Evolutionary conservation across 1,140 invertebrate species (phyloP).

Genomic region (Lepidurus arcticus): DNA sequence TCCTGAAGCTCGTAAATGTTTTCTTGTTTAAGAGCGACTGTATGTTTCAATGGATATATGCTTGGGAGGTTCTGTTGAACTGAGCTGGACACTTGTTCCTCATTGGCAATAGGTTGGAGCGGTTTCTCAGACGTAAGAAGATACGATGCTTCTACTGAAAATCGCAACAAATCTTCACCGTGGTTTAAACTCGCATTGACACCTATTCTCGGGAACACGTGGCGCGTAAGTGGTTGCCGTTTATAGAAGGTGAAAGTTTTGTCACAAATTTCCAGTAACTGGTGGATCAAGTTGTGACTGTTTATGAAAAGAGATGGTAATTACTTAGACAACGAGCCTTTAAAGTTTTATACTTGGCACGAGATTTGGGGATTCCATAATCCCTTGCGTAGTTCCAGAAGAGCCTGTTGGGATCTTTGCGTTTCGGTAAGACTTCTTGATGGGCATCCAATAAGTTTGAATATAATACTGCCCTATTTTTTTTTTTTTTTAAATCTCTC

Average conservation of each 20-base stretch:
- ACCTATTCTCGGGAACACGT: conserved; percentile 24
- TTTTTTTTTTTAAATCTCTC: neutral
- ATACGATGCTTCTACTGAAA: conserved; percentile 57
- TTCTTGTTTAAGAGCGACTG: conserved; percentile 57
- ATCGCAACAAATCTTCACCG: conserved; percentile 57
- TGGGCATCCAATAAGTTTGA: conserved; percentile 71
- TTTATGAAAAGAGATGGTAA: conserved; percentile 27
- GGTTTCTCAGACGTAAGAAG: conserved; percentile 58
- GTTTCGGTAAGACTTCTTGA: conserved; percentile 66
- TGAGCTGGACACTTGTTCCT: conserved; percentile 42
- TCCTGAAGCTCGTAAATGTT: conserved; percentile 59
- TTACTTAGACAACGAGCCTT: conserved; percentile 5
- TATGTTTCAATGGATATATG: conserved; percentile 63
- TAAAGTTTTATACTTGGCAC: conserved; percentile 59
- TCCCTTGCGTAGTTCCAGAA: conserved; percentile 62
- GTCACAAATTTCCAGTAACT: neutral
- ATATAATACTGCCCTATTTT: conserved; percentile 58
- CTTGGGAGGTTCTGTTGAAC: conserved; percentile 54
- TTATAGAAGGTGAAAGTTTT: conserved; percentile 25
- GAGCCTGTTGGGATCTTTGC: conserved; percentile 60
- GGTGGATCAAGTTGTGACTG: conserved; percentile 32
- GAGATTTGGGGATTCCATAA: conserved; percentile 62
- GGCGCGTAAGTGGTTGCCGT: conserved; percentile 20
- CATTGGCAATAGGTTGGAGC: conserved; percentile 51
- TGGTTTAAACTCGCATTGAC: conserved; percentile 48